Conservation (phyloP, 1,140 invertebrate species). For the Megalopta genalis region DNA sequence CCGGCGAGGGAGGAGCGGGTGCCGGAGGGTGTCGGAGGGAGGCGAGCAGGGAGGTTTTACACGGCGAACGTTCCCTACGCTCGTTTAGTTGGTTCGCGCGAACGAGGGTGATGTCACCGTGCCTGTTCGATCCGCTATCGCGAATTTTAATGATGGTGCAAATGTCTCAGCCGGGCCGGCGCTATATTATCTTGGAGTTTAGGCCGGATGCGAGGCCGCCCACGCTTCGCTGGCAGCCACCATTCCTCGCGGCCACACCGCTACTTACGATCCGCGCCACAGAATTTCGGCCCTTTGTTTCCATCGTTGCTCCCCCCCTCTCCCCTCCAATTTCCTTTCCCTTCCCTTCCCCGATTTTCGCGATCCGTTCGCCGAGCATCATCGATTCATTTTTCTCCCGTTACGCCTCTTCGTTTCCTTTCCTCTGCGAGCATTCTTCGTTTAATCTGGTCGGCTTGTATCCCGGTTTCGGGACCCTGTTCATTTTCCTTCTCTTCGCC, state of each 20-base stretch:
- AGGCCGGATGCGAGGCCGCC: constrained; percentile 79
- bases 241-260: constrained; percentile 41
- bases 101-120: constrained; percentile 78
- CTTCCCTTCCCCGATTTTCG: not conserved
- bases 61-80: constrained; percentile 68
- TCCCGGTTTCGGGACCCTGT: constrained; percentile 15
- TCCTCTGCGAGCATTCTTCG: not conserved
- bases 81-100: constrained; percentile 78
- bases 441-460: constrained; percentile 27
- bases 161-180: constrained; percentile 77
- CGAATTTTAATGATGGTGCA: constrained; percentile 81
- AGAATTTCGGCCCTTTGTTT: constrained; percentile 59
- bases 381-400: not conserved
- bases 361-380: not conserved
- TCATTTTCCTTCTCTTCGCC: constrained; percentile 13
- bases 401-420: not conserved
- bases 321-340: not conserved
- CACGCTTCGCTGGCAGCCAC: constrained; percentile 69
- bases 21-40: not conserved
- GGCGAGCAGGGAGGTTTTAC: constrained; percentile 64
- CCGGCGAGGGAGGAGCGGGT: not conserved
- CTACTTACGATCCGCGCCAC: constrained; percentile 44
- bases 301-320: not conserved
- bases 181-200: constrained; percentile 79
- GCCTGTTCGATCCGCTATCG: constrained; percentile 80